Evolutionary conservation across 1,140 invertebrate genomes (phyloP), one percentile per base, ranked within the genome.

Genomic region (Chionoecetes opilio): DNA sequence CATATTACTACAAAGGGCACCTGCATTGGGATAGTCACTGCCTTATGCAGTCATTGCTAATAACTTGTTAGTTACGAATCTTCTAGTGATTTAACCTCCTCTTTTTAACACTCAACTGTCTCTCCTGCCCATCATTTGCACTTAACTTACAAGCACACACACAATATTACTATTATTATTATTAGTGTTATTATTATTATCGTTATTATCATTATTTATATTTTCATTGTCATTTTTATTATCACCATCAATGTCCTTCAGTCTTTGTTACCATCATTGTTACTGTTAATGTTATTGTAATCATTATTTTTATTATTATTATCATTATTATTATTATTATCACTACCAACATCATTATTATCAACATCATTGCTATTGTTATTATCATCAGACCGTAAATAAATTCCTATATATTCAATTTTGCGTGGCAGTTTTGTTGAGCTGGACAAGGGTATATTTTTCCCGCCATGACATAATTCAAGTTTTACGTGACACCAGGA

Each of bases 401-500:
- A 75, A 75, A 75, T n/a, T n/a, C n/a, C 63, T n/a, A n/a, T 5
- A 75, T 75, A 75, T 17, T 1, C 21, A 75, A 75, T 75, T 75
- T 75, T 3, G 21, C 63, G 8, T 17, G n/a, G 0, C 63, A 75
- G 21, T 75, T 75, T 75, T 75, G 63, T 75, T 75, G 63, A 75
- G 21, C 9, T n/a, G 63, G 63, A 75, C 63, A 75, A 21, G 11
- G 63, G 63, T 75, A 75, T 75, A 75, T 75, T 75, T 75, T 75
- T 75, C 63, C 21, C 63, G 63, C 63, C 63, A n/a, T 75, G 63
- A 75, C 63, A 75, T 75, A 75, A 75, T 75, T 75, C 63, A 75
- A 75, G 63, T 75, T 75, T 75, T 75, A 75, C 63, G 63, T 75
- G 63, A 75, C 63, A 75, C 63, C 63, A 75, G 63, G 63, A 75